phyloP scores from a whole-genome alignment of 2,113 vertebrate genomes.

The Clinocottus analis region DNA sequence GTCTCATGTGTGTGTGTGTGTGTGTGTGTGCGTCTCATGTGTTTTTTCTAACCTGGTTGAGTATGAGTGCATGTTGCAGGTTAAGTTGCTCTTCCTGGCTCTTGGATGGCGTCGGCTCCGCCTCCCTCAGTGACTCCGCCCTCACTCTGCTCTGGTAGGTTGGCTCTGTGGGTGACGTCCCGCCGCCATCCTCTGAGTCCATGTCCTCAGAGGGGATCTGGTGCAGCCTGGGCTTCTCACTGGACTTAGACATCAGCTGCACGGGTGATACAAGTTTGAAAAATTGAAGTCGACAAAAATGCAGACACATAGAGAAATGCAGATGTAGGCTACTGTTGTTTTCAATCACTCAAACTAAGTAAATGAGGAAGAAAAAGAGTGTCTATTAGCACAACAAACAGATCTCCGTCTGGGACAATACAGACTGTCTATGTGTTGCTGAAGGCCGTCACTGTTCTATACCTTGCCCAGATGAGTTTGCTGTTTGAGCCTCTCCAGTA shows the following conservation, averaged over 20 bases:
- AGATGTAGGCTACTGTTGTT: background rate
- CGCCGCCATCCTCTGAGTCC: constrained; percentile 84
- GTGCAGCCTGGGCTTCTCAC: constrained; percentile 90
- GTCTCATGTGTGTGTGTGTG: too few relatives aligned
- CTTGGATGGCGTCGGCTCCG: constrained; percentile 70
- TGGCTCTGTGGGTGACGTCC: constrained; percentile 69
- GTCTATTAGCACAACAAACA: background rate
- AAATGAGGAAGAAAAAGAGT: background rate
- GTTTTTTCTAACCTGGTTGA: constrained; percentile 83
- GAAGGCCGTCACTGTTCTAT: background rate
- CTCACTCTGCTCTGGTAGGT: constrained; percentile 69
- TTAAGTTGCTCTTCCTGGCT: constrained; percentile 82
- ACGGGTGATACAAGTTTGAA: background rate
- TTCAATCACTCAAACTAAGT: background rate
- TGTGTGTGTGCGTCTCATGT: background rate
- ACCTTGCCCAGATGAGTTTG: constrained; percentile 80
- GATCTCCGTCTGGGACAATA: background rate
- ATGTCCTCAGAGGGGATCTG: constrained; percentile 97
- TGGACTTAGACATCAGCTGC: constrained; percentile 89
- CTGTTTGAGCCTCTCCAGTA: constrained; percentile 81
- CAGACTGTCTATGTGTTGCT: background rate
- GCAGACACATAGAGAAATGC: background rate
- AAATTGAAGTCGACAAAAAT: background rate
- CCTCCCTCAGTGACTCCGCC: constrained; percentile 63
- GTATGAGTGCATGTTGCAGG: constrained; percentile 82